These are phyloP conservation scores for Microctonus aethiopoides DNA, from an alignment of 2,888 invertebrate genomes.

Conservation along the genomic window DNA sequence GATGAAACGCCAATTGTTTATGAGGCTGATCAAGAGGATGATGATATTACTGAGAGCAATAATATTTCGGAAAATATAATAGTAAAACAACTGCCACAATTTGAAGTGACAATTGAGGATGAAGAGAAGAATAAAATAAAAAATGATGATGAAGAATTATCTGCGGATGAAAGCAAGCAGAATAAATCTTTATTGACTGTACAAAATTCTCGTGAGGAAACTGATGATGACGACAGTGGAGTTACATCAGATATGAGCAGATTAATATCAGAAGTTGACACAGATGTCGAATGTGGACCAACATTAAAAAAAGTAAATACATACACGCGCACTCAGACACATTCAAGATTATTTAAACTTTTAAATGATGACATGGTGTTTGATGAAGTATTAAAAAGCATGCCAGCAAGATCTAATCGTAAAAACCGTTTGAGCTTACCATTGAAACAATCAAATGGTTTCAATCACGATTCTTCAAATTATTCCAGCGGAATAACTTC, in stretches of 20 bases:
- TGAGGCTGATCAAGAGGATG: conserved; percentile 46
- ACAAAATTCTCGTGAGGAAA: conserved; percentile 57
- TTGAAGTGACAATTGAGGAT: conserved; percentile 49
- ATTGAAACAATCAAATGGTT: conserved; percentile 38
- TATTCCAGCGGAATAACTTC: conserved; percentile 53
- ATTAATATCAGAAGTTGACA: conserved; percentile 75
- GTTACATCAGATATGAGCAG: conserved; percentile 78
- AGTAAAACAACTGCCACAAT: conserved; percentile 34
- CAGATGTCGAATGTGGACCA: conserved; percentile 73
- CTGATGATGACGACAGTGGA: conserved; percentile 77
- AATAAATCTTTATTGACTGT: conserved; percentile 45
- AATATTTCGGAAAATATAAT: conserved; percentile 25
- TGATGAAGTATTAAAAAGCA: conserved; percentile 63
- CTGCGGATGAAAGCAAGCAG: conserved; percentile 24
- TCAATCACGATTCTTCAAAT: conserved; percentile 64
- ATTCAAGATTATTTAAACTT: conserved; percentile 77
- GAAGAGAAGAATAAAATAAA: conserved; percentile 45
- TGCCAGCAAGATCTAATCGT: background rate
- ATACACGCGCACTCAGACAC: conserved; percentile 79
- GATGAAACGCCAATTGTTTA: background rate
- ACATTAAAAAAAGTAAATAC: conserved; percentile 70
- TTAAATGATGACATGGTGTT: conserved; percentile 70
- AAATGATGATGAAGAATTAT: conserved; percentile 12
- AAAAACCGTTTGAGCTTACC: conserved; percentile 50
- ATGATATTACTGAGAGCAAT: conserved; percentile 41